Evolutionary conservation across 2,797 vertebrate species (phyloP), one percentile per base, ranked within the genome.

Genomic region (Sebastes hubbsi): DNA sequence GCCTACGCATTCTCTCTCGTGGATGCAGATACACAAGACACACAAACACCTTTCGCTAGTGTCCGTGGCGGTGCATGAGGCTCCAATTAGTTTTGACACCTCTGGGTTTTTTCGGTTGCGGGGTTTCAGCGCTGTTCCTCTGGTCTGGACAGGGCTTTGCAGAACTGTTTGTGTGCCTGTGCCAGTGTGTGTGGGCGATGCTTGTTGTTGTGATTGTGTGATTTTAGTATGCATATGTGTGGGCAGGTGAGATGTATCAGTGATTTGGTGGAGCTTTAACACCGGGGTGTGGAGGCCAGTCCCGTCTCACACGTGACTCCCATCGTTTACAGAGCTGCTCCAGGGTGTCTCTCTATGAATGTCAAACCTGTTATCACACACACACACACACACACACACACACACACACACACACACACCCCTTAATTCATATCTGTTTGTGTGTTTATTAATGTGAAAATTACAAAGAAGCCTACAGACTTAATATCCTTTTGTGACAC

Each of bases 161-260:
- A 60, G 24, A 84, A 20, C 32, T 59, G 34, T 61, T 54, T 29
- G 52, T 60, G n/a, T 79, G 65, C 72, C 2, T 18, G 0, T 59
- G 14, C 49, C 0, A 20, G 49, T 52, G 63, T 27, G 72, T 54
- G 89, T 87, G 80, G 75, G 88, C 71, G 76, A 69, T 27, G 75
- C 78, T 82, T 87, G 83, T 82, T 87, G 83, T 82, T 85, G 84
- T 75, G 72, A 80, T 72, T 5, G 36, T 84, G 82, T 67, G 71
- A 85, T 25, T 92, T 85, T 83, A 74, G 69, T 81, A 85, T 91
- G 88, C 86, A 78, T 89, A 55, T 66, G 88, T 87, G 88, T 90
- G 87, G 89, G 91, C 81, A 85, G 86, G 87, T 88, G 83, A 75
- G 86, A 84, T 83, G 32, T 38, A 36, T 76, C 79, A 8, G 77